Base-by-base conservation (phyloP, 2,888 invertebrate species). In the Cosmia pyralina region DNA sequence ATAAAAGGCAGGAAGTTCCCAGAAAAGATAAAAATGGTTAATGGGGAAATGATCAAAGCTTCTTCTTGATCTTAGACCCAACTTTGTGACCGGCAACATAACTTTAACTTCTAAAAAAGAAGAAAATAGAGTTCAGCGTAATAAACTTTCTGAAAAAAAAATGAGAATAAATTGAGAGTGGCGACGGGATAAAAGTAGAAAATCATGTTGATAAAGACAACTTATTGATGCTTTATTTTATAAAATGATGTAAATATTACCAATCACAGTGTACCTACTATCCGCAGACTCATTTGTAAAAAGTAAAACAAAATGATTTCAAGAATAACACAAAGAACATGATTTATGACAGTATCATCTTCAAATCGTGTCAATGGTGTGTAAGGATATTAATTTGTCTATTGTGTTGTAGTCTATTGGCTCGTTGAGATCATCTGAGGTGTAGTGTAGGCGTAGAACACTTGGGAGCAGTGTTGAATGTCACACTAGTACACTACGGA, bases 361-460 rank as follows among this genome's bases (percentile, higher is more conserved):
- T 48, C 13, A 62, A 69, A 65, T 53, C 60, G n/a, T 65, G 57
- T 66, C 78, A 38, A 22, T 55, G n/a, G 70, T 58, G 66, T 66
- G 78, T 70, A 69, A 77, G 64, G 78, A 79, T 66, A 79, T 77
- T 82, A 77, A 79, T 79, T 77, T 82, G 52, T 82, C 62, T 70
- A 70, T 77, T 79, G 62, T 77, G 66, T 70, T 52, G n/a, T 62
- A 38, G 55, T 78, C 28, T 81, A 59, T 55, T 64, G 78, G 44
- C 44, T 66, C 50, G 77, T 81, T 78, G 78, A 77, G 82, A 82
- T 78, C 78, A 82, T 77, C 77, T 55, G 44, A 38, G 46, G 53
- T 72, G 71, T 5, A 22, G 72, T 15, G 70, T 74, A 34, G 48
- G 69, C 55, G 77, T 69, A 53, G n/a, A 41, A 57, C 77, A 76